Evolutionary conservation across 1,140 invertebrate genomes (phyloP), one percentile per base, ranked within the genome.

Genomic region (Trachymyrmex septentrionalis): DNA sequence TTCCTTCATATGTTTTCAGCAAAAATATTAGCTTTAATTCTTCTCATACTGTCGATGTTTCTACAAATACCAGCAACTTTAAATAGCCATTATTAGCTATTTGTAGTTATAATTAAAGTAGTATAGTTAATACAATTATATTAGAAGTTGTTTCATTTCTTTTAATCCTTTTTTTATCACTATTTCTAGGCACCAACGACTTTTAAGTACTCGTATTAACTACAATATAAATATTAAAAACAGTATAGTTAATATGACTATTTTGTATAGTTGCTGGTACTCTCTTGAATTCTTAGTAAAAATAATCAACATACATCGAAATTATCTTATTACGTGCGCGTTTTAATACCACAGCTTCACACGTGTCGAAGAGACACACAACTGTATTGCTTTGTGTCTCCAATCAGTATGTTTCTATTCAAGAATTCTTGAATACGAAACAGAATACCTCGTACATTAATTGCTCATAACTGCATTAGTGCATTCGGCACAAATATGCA

Each of bases 1-100:
- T 34, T 73, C 7, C 9, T 73, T 82, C 24, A 27, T 67, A 19
- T 21, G 34, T 72, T 24, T 75, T 21, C 59, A 75, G 57, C 19
- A 73, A 84, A 84, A 73, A 82, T 82, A 73, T 73, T 48, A n/a
- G 24, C 19, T 73, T 82, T 34, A 50, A 72, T 73, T 1, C 9
- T n/a, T 84, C 16, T 61, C 14, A 4, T 61, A 12, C 9, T n/a
- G 19, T 67, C 30, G 12, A 10, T 2, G 44, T 72, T 82, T 71
- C 6, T 30, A 48, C 6, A 44, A 7, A 53, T 67, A 80, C 27
- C 63, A 44, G 48, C 77, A 38, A 55, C 61, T 69, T 78, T 48
- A 78, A 64, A 30, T 64, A 78, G 76, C 7, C 44, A 34, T 53
- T 50, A 64, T 50, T 67, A 78, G 4, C n/a, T 53, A 21, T 48